These are phyloP conservation scores for Cyanoramphus novaezelandiae DNA, from an alignment of 2,113 vertebrate genomes.

Conservation along the genomic window DNA sequence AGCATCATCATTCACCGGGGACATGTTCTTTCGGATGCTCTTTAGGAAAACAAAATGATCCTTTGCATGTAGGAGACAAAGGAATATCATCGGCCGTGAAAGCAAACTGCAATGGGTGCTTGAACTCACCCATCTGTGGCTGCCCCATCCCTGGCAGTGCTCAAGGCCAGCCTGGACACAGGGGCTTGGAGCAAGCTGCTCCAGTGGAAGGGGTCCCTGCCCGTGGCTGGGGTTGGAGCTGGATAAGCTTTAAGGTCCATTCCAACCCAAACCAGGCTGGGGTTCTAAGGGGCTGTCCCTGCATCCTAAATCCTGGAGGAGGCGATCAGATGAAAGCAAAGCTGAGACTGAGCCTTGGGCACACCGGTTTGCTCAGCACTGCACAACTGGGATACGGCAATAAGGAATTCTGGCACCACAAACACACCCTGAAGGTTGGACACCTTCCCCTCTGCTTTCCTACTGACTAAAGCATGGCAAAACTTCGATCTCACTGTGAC, in stretches of 20 bases:
- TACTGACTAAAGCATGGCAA: accelerated
- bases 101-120: too few species aligned
- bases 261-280: background rate
- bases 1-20: slow-evolving; percentile 74
- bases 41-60: slow-evolving; percentile 24
- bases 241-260: background rate
- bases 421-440: background rate
- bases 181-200: background rate
- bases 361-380: accelerated
- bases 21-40: slow-evolving; percentile 59
- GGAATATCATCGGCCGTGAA: background rate
- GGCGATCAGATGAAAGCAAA: accelerated
- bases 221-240: background rate
- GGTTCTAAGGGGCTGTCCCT: background rate
- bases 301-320: background rate
- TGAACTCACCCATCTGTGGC: too few species aligned
- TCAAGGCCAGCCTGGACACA: too few species aligned
- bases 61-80: slow-evolving; percentile 53
- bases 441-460: too few species aligned
- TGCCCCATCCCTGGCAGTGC: too few species aligned
- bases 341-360: background rate
- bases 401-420: accelerated
- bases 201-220: background rate
- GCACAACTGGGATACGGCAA: background rate
- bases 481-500: accelerated